Evolutionary conservation across 2,888 invertebrate genomes (phyloP).

Genomic region (Argyra leucocephala): DNA sequence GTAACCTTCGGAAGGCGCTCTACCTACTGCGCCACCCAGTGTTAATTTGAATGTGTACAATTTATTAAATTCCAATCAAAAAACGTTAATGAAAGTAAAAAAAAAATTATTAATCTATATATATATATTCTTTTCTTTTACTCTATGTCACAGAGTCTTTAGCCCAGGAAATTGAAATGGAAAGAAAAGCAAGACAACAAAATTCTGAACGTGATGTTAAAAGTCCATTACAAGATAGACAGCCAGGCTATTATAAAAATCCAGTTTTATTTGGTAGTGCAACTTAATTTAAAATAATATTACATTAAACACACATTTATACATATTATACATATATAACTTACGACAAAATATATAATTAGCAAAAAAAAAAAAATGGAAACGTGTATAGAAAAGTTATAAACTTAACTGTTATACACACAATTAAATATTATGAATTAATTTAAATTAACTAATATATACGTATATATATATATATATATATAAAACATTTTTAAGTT

Average conservation of each 20-base stretch:
- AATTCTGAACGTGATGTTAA: constrained; percentile 73
- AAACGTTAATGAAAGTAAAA: too few relatives aligned
- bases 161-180: constrained; percentile 79
- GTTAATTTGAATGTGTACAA: too few relatives aligned
- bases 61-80: too few relatives aligned
- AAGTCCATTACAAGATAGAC: constrained; percentile 72
- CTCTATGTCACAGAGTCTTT: constrained; percentile 68
- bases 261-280: constrained; percentile 83
- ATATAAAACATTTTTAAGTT: background rate
- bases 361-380: background rate
- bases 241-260: constrained; percentile 73
- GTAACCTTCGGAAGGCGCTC: too few relatives aligned
- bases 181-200: constrained; percentile 73
- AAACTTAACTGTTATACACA: background rate
- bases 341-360: background rate
- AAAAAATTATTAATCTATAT: too few relatives aligned
- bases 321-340: constrained; percentile 16
- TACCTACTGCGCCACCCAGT: too few relatives aligned
- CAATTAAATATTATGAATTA: background rate
- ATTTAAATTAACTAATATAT: background rate
- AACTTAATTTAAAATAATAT: constrained; percentile 47
- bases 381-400: background rate
- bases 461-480: background rate
- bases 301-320: constrained; percentile 12
- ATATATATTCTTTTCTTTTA: too few relatives aligned